Conservation (phyloP, 2,888 invertebrate genomes). For the Amphimallon solstitiale region DNA sequence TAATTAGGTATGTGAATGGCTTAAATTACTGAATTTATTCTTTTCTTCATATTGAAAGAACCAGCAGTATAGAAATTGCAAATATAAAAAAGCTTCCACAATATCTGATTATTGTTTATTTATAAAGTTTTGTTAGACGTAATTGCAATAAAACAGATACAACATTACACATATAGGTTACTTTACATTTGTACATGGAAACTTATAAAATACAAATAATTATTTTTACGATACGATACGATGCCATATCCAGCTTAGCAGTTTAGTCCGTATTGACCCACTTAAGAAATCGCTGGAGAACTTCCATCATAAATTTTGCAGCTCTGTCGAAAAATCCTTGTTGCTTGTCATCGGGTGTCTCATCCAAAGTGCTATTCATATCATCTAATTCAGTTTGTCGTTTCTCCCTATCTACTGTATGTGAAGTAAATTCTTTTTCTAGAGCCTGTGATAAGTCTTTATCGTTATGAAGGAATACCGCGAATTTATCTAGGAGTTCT, state of each 20-base stretch:
- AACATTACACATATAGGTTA: too few species aligned
- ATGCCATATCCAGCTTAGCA: conserved; percentile 7
- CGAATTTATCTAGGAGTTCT: conserved; percentile 55
- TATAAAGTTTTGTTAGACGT: too few species aligned
- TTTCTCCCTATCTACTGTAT: conserved; percentile 40
- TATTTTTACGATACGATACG: neutral
- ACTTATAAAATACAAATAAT: neutral
- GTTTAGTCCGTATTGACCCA: conserved; percentile 60
- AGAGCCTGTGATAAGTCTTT: conserved; percentile 48
- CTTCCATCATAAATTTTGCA: conserved; percentile 61
- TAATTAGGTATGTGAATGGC: too few species aligned
- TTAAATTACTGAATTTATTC: too few species aligned
- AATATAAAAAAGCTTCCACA: too few species aligned
- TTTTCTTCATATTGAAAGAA: too few species aligned
- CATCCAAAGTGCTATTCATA: conserved; percentile 39
- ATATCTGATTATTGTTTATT: too few species aligned
- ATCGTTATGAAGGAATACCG: conserved; percentile 58
- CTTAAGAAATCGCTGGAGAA: conserved; percentile 62
- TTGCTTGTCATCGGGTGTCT: conserved; percentile 40
- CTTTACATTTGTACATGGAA: too few species aligned
- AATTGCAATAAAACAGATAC: too few species aligned
- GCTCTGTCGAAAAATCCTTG: conserved; percentile 62
- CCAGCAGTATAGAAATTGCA: too few species aligned
- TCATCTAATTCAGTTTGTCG: conserved; percentile 44
- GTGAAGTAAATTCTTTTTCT: conserved; percentile 19